These are phyloP conservation scores for Drosophila seclusa DNA, from an alignment of 2,888 invertebrate genomes.

Conservation along the genomic window DNA sequence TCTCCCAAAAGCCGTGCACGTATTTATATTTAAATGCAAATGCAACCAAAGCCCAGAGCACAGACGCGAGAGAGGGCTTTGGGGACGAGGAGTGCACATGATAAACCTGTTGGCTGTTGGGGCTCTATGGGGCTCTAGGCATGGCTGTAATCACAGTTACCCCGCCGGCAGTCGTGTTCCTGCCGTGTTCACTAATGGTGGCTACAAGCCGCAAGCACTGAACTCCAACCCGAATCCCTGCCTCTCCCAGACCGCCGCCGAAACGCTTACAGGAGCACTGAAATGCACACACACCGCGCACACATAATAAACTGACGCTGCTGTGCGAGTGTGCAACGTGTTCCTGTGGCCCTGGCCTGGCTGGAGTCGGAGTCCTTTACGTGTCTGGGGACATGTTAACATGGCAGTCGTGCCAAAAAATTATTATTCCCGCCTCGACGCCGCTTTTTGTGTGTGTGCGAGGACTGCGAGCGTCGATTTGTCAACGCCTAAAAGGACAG, in stretches of 20 bases:
- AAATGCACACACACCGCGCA: slow-evolving; percentile 62
- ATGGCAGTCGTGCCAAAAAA: slow-evolving; percentile 84
- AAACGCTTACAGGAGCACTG: slow-evolving; percentile 63
- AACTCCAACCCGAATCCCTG: slow-evolving; percentile 37
- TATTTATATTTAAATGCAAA: slow-evolving; percentile 83
- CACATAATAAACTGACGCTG: slow-evolving; percentile 71
- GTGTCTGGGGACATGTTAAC: slow-evolving; percentile 84
- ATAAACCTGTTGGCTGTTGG: slow-evolving; percentile 62
- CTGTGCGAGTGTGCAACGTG: slow-evolving; percentile 55
- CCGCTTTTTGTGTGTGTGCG: slow-evolving; percentile 67
- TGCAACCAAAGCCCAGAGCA: slow-evolving; percentile 42
- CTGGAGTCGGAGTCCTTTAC: slow-evolving; percentile 53
- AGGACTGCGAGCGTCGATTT: slow-evolving; percentile 68
- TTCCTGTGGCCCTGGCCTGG: slow-evolving; percentile 33
- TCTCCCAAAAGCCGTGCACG: slow-evolving; percentile 80
- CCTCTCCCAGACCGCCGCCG: slow-evolving; percentile 40
- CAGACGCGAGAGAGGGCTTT: background rate
- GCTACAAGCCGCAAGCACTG: slow-evolving; percentile 83
- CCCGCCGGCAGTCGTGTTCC: slow-evolving; percentile 46
- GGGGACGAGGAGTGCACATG: slow-evolving; percentile 41
- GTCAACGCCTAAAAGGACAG: slow-evolving; percentile 82
- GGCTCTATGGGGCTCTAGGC: slow-evolving; percentile 39
- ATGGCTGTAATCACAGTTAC: slow-evolving; percentile 67
- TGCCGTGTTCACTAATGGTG: slow-evolving; percentile 83
- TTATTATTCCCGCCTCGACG: slow-evolving; percentile 82